Evolutionary conservation across 2,888 invertebrate species (phyloP), one percentile per base, ranked within the genome.

Genomic region (Tetramorium bicarinatum): DNA sequence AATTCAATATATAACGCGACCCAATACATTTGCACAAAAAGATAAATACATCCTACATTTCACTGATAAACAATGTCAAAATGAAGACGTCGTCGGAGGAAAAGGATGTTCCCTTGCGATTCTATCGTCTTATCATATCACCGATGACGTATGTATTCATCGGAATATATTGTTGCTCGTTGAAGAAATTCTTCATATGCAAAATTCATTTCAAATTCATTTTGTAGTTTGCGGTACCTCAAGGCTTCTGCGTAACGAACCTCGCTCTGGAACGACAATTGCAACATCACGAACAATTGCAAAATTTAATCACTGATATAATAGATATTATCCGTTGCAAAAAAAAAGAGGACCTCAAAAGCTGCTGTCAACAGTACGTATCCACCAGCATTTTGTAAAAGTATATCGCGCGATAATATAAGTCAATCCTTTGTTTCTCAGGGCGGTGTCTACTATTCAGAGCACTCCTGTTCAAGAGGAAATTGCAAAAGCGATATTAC

Each of bases 41-140:
- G 93, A 95, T 13, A 94, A 92, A 2, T 92, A 91, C 11, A 95
- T 96, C 82, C 85, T 95, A 1, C 82, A 94, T 0, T 96, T 97
- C 41, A 94, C 95, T 9, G 95, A 95, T 15, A 91, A 92, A 0
- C 95, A 95, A 18, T 96, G 97, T 41, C 95, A 95, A 38, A 96
- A 96, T 86, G 94, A 96, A 0, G 93, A 94, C 11, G 93, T 97
- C 13, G 97, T 97, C 0, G 98, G 98, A 0, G 98, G 98, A 0
- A 98, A 98, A 94, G 98, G 97, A 13, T 96, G 97, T 1, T 98
- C 98, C 2, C 94, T 98, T 18, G 97, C 97, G 0, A 94, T 97
- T 56, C 95, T 98, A 66, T 94, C 95, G 13, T 95, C 95, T 34
- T 29, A 94, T 96, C 4, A 34, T 77, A 89, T 94, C 25, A 91